Conservation (phyloP, 2,797 vertebrate species). For the Enteromius unitaeniatus region DNA sequence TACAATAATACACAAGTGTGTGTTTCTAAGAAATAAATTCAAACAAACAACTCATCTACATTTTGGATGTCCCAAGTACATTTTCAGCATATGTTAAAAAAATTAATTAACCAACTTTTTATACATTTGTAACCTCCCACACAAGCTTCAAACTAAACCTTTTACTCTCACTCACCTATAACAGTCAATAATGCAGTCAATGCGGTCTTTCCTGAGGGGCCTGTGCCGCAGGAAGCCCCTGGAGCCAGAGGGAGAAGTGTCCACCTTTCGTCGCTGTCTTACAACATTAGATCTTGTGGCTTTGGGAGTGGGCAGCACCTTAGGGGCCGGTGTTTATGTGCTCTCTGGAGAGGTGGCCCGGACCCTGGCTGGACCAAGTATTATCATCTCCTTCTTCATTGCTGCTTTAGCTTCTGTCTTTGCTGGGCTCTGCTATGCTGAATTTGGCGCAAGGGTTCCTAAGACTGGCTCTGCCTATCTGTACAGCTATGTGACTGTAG, state of each 20-base stretch:
- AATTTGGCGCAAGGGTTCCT: constrained; percentile 85
- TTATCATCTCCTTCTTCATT: constrained; percentile 86
- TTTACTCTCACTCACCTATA: constrained; percentile 21
- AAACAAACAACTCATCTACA: not conserved
- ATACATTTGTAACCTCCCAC: not conserved
- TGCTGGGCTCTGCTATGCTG: constrained; percentile 86
- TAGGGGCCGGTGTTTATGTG: constrained; percentile 84
- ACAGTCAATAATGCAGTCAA: constrained; percentile 59
- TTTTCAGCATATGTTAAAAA: not conserved
- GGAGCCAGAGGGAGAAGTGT: constrained; percentile 73
- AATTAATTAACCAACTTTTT: not conserved
- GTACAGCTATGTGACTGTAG: constrained; percentile 89
- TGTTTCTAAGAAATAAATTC: not conserved
- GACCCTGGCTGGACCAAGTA: constrained; percentile 81
- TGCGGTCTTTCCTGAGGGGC: constrained; percentile 68
- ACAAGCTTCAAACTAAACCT: not conserved
- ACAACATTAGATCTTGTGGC: constrained; percentile 82
- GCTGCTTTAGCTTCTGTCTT: constrained; percentile 85
- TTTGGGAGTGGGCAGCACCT: constrained; percentile 83
- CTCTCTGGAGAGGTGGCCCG: constrained; percentile 88
- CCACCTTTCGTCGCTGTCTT: constrained; percentile 82
- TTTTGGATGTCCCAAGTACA: not conserved
- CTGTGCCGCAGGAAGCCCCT: constrained; percentile 81
- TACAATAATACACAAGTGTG: not conserved
- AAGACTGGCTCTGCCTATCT: constrained; percentile 89